Percentiles rank a stretch among this genome's conserved stretches.
Evolutionary conservation across 2,113 vertebrate genomes (phyloP).

Genomic region (Lycocorax pyrrhopterus): DNA sequence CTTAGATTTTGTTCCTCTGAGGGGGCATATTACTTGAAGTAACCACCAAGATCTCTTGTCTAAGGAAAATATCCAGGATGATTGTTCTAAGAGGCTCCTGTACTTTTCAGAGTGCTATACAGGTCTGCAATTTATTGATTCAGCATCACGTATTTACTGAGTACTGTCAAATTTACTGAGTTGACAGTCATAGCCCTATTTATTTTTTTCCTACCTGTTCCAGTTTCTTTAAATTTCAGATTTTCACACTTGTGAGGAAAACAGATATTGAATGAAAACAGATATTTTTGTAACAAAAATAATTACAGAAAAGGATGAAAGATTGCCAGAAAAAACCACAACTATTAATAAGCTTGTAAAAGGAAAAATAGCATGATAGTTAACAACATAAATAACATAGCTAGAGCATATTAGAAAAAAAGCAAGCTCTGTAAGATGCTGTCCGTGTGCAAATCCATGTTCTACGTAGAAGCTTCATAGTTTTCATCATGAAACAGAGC

Average conservation of each 20-base stretch:
- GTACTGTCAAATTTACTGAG: background rate
- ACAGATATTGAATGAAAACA: background rate
- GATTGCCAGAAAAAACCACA: background rate
- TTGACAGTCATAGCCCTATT: background rate
- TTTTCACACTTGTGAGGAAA: background rate
- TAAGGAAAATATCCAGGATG: background rate
- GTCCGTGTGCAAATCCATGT: background rate
- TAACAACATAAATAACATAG: background rate
- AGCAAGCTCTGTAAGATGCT: background rate
- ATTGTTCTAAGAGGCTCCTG: background rate
- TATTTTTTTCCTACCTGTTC: background rate
- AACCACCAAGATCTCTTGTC: background rate
- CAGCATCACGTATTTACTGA: background rate
- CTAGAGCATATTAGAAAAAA: background rate
- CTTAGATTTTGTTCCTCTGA: background rate
- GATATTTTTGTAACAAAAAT: background rate
- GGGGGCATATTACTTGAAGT: background rate
- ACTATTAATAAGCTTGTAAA: background rate
- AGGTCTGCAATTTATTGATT: background rate
- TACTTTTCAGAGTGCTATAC: background rate
- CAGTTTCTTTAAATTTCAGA: background rate
- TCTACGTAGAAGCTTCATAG: background rate
- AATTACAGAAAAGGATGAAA: background rate
- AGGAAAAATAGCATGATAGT: background rate
- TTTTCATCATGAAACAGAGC: background rate